Evolutionary conservation across 2,888 invertebrate species (phyloP).

Genomic region (Drosophila falleni): DNA sequence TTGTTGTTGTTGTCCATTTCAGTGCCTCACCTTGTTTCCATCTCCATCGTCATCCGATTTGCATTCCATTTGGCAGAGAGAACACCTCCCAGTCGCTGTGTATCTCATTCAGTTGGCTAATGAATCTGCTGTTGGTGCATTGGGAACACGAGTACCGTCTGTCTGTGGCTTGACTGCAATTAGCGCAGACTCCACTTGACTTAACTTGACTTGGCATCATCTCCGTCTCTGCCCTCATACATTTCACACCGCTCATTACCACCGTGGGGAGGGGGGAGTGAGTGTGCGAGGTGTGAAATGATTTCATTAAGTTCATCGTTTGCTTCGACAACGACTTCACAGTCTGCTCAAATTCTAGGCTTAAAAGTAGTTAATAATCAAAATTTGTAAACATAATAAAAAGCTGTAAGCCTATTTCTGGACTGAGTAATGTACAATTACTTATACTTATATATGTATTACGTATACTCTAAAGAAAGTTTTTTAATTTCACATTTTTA

Average conservation of each 20-base stretch:
- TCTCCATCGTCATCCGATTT: conserved; percentile 37
- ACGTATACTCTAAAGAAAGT: too few relatives aligned
- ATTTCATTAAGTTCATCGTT: not conserved
- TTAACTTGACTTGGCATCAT: conserved; percentile 33
- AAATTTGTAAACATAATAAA: not conserved
- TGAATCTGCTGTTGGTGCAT: conserved; percentile 59
- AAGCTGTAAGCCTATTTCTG: too few relatives aligned
- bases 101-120: conserved; percentile 49
- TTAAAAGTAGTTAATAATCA: not conserved
- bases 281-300: conserved; percentile 8
- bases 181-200: conserved; percentile 60
- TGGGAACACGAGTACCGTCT: conserved; percentile 41
- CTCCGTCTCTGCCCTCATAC: not conserved
- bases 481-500: too few relatives aligned
- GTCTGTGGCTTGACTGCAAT: conserved; percentile 66
- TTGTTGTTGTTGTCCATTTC: conserved; percentile 19
- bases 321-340: not conserved
- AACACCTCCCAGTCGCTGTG: conserved; percentile 8
- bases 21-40: not conserved
- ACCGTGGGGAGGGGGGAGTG: too few relatives aligned
- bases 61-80: conserved; percentile 52
- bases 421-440: too few relatives aligned
- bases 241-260: not conserved
- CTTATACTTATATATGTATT: too few relatives aligned
- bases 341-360: not conserved